Conservation (phyloP, 2,797 vertebrate genomes). For the Rhinichthys osculus region DNA sequence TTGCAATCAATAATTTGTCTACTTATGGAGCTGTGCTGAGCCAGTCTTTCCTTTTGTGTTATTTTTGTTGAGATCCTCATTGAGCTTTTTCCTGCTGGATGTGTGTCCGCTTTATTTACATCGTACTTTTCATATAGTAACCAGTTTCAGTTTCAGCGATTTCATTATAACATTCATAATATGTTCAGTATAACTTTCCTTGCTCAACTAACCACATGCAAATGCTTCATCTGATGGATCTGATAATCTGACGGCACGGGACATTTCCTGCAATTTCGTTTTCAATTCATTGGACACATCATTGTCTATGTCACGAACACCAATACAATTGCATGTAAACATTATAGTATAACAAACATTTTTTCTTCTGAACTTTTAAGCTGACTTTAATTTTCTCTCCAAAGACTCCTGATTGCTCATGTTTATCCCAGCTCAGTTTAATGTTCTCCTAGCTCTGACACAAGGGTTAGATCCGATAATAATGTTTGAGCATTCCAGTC, state of each 20-base stretch:
- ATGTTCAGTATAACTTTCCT: background rate
- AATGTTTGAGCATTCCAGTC: constrained; percentile 18
- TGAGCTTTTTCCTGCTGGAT: background rate
- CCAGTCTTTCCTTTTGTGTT: no score
- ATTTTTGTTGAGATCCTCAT: background rate
- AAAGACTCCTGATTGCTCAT: background rate
- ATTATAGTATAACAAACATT: background rate
- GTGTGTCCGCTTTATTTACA: background rate
- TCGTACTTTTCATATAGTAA: background rate
- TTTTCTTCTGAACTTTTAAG: background rate
- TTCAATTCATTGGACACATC: background rate
- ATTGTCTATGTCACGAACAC: background rate
- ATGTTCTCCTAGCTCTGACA: background rate
- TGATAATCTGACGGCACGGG: background rate
- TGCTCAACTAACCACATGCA: background rate
- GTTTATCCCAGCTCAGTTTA: background rate
- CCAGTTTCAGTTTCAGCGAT: background rate
- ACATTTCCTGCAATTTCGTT: constrained; percentile 10
- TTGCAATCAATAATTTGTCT: no score
- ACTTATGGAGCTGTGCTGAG: no score
- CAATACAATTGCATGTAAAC: background rate
- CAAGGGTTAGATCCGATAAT: background rate
- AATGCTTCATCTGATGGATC: background rate
- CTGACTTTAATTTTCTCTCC: background rate
- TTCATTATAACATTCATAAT: background rate